Conservation (phyloP, 2,888 invertebrate genomes). For the Volucella zonaria region DNA sequence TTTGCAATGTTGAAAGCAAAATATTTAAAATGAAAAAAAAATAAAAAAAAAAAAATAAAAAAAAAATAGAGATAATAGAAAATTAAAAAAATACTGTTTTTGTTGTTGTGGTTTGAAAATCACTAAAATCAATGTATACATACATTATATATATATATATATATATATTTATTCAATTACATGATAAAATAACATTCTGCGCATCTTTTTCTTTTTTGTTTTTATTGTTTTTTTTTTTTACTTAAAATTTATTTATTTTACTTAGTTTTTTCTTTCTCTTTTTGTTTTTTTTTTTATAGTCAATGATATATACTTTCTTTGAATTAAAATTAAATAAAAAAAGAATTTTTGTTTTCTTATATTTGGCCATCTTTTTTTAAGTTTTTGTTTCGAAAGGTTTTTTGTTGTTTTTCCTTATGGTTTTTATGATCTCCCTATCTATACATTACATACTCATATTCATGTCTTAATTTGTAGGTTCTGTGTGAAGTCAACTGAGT, state of each 20-base stretch:
- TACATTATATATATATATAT: constrained; percentile 53
- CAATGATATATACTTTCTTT: constrained; percentile 65
- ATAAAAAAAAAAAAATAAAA: constrained; percentile 11
- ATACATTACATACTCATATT: constrained; percentile 55
- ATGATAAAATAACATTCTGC: constrained; percentile 72
- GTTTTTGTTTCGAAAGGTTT: constrained; percentile 54
- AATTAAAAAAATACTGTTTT: constrained; percentile 68
- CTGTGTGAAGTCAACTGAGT: constrained; percentile 30
- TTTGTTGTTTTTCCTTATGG: constrained; percentile 24
- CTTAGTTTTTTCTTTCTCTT: constrained; percentile 11
- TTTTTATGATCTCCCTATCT: constrained; percentile 53
- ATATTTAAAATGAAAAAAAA: neutral
- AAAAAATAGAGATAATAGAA: constrained; percentile 15
- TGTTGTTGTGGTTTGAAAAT: constrained; percentile 68
- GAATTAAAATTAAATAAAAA: constrained; percentile 66
- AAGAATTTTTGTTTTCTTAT: constrained; percentile 45
- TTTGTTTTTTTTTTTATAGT: constrained; percentile 38
- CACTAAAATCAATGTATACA: constrained; percentile 66
- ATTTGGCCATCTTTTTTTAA: constrained; percentile 64
- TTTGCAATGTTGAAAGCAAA: constrained; percentile 62
- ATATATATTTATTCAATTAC: constrained; percentile 65
- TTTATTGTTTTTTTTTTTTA: constrained; percentile 29
- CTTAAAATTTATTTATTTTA: constrained; percentile 67
- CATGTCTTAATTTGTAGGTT: constrained; percentile 62
- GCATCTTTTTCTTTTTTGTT: constrained; percentile 28